A percentile compares a stretch with the other conserved stretches of the same genome.
Evolutionary conservation across 1,140 invertebrate genomes (phyloP).

Genomic region (Drosophila equinoxialis): DNA sequence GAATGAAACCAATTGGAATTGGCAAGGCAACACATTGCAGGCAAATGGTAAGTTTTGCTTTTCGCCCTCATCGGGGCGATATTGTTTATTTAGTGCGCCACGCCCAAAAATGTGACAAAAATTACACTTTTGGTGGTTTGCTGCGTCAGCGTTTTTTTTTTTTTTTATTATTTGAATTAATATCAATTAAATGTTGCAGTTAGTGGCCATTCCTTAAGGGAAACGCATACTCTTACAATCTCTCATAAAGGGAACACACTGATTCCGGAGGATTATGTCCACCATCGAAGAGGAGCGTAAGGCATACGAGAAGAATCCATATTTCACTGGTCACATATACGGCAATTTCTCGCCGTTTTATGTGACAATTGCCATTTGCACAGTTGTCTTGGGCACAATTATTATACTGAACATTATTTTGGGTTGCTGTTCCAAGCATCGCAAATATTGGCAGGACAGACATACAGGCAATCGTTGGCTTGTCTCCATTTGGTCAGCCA

Average conservation of each 20-base stretch:
- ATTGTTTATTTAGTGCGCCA: slow-evolving; percentile 47
- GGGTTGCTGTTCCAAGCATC: slow-evolving; percentile 91
- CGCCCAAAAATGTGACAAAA: slow-evolving; percentile 62
- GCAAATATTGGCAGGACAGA: slow-evolving; percentile 91
- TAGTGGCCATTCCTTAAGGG: slow-evolving; percentile 32
- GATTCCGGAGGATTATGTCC: slow-evolving; percentile 83
- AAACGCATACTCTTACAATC: slow-evolving; percentile 20
- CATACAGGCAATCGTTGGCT: slow-evolving; percentile 93
- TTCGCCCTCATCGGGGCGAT: not conserved
- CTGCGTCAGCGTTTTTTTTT: slow-evolving; percentile 33
- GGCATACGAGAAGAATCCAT: slow-evolving; percentile 88
- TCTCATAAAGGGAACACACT: slow-evolving; percentile 37
- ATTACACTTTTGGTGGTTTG: slow-evolving; percentile 29
- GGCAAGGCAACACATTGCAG: slow-evolving; percentile 16
- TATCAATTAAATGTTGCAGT: slow-evolving; percentile 27
- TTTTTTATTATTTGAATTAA: not conserved
- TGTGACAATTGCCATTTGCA: slow-evolving; percentile 89
- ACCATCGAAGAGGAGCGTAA: slow-evolving; percentile 86
- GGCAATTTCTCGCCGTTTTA: slow-evolving; percentile 90
- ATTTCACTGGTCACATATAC: slow-evolving; percentile 86
- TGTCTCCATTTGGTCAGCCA: slow-evolving; percentile 91
- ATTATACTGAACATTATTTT: slow-evolving; percentile 90
- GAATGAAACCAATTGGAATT: slow-evolving; percentile 43
- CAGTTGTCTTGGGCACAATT: slow-evolving; percentile 87
- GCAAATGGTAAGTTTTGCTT: slow-evolving; percentile 58